Evolutionary conservation across 2,113 vertebrate species (phyloP), one percentile per base, ranked within the genome.

Genomic region (Gymnogyps californianus): DNA sequence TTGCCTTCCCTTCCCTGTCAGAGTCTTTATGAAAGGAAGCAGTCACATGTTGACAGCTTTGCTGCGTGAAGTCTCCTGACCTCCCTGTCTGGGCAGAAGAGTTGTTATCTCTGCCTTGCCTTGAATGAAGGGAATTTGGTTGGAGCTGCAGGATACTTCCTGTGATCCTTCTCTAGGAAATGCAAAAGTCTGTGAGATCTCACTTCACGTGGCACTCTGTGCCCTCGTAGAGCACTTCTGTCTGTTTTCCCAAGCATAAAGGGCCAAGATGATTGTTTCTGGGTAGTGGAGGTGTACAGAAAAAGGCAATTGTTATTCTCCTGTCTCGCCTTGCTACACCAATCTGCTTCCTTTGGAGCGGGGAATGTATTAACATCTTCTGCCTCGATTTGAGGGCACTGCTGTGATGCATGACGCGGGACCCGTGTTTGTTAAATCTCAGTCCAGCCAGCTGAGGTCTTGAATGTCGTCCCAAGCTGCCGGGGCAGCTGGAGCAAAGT

Each of bases 391-490:
- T 38, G 15, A 52, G 61, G 52, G 34, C 28, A 6, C 32, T 7
- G 34, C 25, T 49, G 11, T 17, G 36, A 58, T 3, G 4, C 1
- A 3, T 51, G 74, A 8, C 0, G 4, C 44, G 36, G 74, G 42
- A 58, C 14, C 44, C 8, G 0, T 16, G 25, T 19, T 59, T 21
- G 34, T 26, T 31, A 52, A 42, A 16, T 49, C 26, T 2, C 34
- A 13, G 14, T 26, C 59, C 25, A 6, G 55, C 34, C 0, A 2
- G 9, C 18, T 22, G 42, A 70, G 71, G 16, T 32, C 69, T 24
- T 9, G 31, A 42, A 15, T 6, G 28, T 49, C 70, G 9, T 7
- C 77, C n/a, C 28, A 3, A 31, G 32, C 17, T 65, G 49, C 49
- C 1, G 7, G 25, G 31, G n/a, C 65, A 55, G 40, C 67, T 31